Conservation (phyloP, 2,113 vertebrate species). For the Guaruba guarouba region DNA sequence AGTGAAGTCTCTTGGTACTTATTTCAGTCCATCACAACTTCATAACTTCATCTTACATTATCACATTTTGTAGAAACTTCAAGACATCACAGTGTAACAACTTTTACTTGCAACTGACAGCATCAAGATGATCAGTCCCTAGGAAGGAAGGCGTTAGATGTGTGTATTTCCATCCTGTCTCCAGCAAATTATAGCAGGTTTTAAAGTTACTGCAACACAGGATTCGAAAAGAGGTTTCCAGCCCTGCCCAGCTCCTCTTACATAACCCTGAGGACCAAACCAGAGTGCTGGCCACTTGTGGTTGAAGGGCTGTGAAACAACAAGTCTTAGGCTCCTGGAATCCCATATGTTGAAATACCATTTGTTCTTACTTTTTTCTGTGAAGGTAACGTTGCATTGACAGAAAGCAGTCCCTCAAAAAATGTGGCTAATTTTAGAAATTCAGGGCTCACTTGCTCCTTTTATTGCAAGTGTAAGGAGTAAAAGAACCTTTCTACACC, state of each 20-base stretch:
- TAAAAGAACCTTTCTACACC: background rate
- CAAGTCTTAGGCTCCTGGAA: background rate
- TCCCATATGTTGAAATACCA: background rate
- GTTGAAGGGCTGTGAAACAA: background rate
- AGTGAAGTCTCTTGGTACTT: background rate
- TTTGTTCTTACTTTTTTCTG: background rate
- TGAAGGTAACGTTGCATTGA: background rate
- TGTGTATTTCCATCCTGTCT: background rate
- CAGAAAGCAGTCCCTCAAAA: background rate
- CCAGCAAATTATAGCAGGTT: background rate
- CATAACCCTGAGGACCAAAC: background rate
- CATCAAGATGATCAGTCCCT: background rate
- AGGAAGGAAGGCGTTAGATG: background rate
- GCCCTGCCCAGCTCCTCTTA: background rate
- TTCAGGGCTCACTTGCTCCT: background rate
- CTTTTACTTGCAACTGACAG: background rate
- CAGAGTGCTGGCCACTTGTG: background rate
- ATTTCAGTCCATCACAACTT: background rate
- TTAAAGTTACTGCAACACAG: background rate
- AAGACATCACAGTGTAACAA: background rate
- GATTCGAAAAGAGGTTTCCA: background rate
- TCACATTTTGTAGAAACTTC: background rate
- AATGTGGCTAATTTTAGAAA: slow-evolving; percentile 10
- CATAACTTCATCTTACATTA: background rate
- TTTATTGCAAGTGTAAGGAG: background rate